These are phyloP conservation scores for Cirrhinus molitorella DNA, from an alignment of 2,797 vertebrate species.

Conservation along the genomic window DNA sequence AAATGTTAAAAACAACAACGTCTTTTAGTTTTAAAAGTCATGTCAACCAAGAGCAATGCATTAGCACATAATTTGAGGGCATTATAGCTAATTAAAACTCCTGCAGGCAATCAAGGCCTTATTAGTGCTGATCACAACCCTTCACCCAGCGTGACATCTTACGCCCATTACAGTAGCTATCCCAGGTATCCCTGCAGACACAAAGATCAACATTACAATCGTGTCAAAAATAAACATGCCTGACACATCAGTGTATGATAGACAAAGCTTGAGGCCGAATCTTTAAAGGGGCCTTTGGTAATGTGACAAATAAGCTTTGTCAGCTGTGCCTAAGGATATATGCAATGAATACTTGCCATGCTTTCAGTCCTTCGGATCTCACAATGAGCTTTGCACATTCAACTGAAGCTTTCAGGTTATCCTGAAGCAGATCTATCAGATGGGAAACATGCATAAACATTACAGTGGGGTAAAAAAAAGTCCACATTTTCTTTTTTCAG, in stretches of 20 bases:
- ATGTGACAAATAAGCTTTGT: neutral
- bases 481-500: neutral
- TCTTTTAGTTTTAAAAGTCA: neutral
- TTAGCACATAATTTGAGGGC: neutral
- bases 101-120: neutral
- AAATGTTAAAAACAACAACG: neutral
- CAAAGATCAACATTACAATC: slow-evolving; percentile 22
- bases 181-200: slow-evolving; percentile 61
- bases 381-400: slow-evolving; percentile 59
- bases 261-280: slow-evolving; percentile 7
- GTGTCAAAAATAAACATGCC: neutral
- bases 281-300: slow-evolving; percentile 2
- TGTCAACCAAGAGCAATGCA: neutral
- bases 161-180: slow-evolving; percentile 57
- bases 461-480: neutral
- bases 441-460: neutral
- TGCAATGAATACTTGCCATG: slow-evolving; percentile 54
- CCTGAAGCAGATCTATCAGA: slow-evolving; percentile 59
- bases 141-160: slow-evolving; percentile 55
- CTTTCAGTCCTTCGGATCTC: slow-evolving; percentile 50
- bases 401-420: slow-evolving; percentile 56
- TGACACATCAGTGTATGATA: neutral
- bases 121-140: slow-evolving; percentile 28
- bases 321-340: neutral
- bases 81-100: neutral